A percentile compares a stretch with the other conserved stretches of the same genome.
phyloP scores from a whole-genome alignment of 2,888 invertebrate genomes.

The Pogonocherus hispidulus region DNA sequence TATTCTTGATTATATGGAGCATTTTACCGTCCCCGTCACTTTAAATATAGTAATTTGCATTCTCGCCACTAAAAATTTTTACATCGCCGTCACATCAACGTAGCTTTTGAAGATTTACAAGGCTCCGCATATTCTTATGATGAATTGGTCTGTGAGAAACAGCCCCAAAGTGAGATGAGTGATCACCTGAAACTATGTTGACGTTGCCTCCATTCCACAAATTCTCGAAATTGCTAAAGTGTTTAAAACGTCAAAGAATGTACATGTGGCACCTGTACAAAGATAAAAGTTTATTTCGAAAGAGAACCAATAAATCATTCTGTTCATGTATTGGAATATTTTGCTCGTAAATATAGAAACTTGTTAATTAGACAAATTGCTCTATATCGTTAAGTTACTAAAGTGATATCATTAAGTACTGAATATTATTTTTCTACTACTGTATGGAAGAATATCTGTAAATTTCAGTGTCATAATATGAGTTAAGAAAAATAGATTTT shows the following conservation, averaged over 20 bases:
- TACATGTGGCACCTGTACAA: slow-evolving; percentile 10
- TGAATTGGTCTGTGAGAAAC: slow-evolving; percentile 19
- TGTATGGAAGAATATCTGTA: no score
- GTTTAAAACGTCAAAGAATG: slow-evolving; percentile 11
- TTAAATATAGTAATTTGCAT: slow-evolving; percentile 21
- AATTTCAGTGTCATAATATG: no score
- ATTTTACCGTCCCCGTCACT: slow-evolving; percentile 1
- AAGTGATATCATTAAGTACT: no score
- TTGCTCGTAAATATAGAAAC: background rate
- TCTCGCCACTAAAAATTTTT: slow-evolving; percentile 19
- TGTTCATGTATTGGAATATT: background rate
- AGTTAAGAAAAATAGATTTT: no score
- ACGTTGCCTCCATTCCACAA: slow-evolving; percentile 5
- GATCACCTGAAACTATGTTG: slow-evolving; percentile 25
- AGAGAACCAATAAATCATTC: slow-evolving; percentile 15
- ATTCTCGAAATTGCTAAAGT: slow-evolving; percentile 12
- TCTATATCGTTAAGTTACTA: no score
- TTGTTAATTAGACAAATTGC: slow-evolving; percentile 5
- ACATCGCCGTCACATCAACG: slow-evolving; percentile 13
- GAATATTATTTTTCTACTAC: no score
- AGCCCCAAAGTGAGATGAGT: slow-evolving; percentile 14
- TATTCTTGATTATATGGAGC: slow-evolving; percentile 1
- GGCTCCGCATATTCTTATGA: slow-evolving; percentile 19
- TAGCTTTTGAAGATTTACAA: slow-evolving; percentile 12
- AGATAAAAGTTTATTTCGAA: slow-evolving; percentile 11